Evolutionary conservation across 2,888 invertebrate species (phyloP).

Genomic region (Matsumyia berberina): DNA sequence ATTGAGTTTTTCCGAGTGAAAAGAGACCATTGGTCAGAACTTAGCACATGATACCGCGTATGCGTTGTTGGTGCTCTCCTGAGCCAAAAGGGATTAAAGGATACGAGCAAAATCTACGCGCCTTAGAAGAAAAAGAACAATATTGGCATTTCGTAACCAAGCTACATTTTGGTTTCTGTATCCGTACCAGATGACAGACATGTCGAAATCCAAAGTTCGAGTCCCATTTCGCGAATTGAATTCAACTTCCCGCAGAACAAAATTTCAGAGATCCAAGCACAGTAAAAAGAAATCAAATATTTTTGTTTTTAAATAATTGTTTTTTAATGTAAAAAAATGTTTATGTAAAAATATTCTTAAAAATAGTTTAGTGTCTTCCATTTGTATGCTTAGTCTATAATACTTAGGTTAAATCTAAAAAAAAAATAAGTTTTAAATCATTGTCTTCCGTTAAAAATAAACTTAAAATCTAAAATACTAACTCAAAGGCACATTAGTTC

Average conservation of each 20-base stretch:
- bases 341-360: slow-evolving; percentile 72
- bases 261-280: neutral
- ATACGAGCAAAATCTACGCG: too few species aligned
- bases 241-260: neutral
- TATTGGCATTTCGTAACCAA: too few species aligned
- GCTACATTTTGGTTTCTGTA: too few species aligned
- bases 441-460: slow-evolving; percentile 81
- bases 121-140: too few species aligned
- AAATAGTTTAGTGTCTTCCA: slow-evolving; percentile 83
- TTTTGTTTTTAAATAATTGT: slow-evolving; percentile 76
- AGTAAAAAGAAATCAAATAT: slow-evolving; percentile 34
- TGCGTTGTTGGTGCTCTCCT: too few species aligned
- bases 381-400: slow-evolving; percentile 79
- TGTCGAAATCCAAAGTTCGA: too few species aligned
- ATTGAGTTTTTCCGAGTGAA: too few species aligned
- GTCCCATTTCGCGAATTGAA: too few species aligned
- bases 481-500: slow-evolving; percentile 80
- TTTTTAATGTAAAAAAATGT: slow-evolving; percentile 67
- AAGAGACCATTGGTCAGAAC: too few species aligned
- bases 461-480: slow-evolving; percentile 76
- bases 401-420: slow-evolving; percentile 33
- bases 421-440: slow-evolving; percentile 81
- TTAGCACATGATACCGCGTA: too few species aligned
- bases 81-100: too few species aligned
- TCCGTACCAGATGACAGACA: too few species aligned